Base-by-base conservation (phyloP, 2,113 vertebrate species). In the Brachyhypopomus gauderio region DNA sequence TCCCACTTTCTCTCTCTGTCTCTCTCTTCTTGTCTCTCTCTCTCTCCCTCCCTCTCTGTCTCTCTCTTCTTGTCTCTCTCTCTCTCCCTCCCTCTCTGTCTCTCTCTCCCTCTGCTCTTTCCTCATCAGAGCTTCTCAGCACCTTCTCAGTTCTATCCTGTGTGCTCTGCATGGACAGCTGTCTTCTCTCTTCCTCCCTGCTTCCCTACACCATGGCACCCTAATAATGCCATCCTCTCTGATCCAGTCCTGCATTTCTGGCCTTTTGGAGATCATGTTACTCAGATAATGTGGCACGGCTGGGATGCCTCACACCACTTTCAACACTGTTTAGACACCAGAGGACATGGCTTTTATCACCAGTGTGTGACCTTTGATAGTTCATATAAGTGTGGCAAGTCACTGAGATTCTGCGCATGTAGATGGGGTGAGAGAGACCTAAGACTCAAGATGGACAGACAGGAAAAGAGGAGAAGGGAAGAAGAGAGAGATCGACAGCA, bases 1-100 rank as follows among this genome's bases (percentile, higher is more conserved):
- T n/a, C n/a, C n/a, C n/a, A n/a, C n/a, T n/a, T n/a, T n/a, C 87
- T 75, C 79, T 64, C 74, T 80, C 75, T 78, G 69, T 52, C 55
- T 63, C 48, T 77, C 56, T 72, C 56, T 63, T 3, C 30, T 3
- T 30, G 30, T 30, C 30, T 30, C 30, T 30, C 30, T 30, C 30
- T 3, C 30, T 30, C 30, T 30, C 30, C n/a, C 30, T 30, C 30
- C 30, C 30, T 30, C 30, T 30, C n/a, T n/a, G n/a, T 48, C 17
- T 64, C n/a, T 64, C n/a, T 64, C 66, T 67, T 27, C 34, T 12
- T 67, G 25, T 38, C 60, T 77, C 59, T 77, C 59, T 78, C 48
- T 69, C 63, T 56, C 64, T 45, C 74, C 38, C 87, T 75, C 79
- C 63, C 74, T 80, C 75, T 78, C 75, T 52, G 36, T 63, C 48